Conservation (phyloP, 1,140 invertebrate species). For the Ceratoteleas bidentatus region DNA sequence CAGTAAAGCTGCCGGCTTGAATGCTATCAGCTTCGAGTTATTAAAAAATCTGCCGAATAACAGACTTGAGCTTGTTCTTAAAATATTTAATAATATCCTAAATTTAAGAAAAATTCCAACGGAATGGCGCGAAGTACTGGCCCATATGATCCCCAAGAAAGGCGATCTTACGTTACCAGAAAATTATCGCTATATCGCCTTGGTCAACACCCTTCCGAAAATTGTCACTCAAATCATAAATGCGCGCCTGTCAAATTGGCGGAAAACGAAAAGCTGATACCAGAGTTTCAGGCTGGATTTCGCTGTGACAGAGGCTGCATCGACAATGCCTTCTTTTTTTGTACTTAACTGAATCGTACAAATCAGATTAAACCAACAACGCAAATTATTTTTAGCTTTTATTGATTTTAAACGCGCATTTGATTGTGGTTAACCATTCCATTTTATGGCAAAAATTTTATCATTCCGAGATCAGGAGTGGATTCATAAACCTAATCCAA, state of each 20-base stretch:
- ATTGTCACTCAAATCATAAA: conserved; percentile 11
- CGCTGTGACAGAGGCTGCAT: background rate
- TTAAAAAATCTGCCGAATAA: conserved; percentile 7
- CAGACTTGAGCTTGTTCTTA: background rate
- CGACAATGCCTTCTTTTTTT: conserved; percentile 10
- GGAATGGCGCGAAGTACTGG: conserved; percentile 8
- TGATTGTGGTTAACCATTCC: conserved; percentile 1
- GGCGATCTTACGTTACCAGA: background rate
- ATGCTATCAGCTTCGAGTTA: conserved; percentile 15
- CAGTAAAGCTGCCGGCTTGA: conserved; percentile 1
- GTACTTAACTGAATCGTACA: background rate
- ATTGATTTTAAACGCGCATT: conserved; percentile 16
- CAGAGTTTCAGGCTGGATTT: conserved; percentile 6
- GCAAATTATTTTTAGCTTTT: conserved; percentile 7
- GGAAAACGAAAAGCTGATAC: background rate
- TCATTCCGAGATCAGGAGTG: background rate
- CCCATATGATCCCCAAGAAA: conserved; percentile 10
- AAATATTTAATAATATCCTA: conserved; percentile 11
- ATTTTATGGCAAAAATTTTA: conserved; percentile 5
- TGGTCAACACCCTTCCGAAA: conserved; percentile 2
- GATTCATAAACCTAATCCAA: background rate
- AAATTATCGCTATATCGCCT: conserved; percentile 5
- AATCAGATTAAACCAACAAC: background rate
- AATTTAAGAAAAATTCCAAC: background rate
- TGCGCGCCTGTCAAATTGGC: background rate